Percentiles rank a stretch among this genome's conserved stretches.
Conservation (phyloP, 2,113 vertebrate species). For the Caranx ignobilis region DNA sequence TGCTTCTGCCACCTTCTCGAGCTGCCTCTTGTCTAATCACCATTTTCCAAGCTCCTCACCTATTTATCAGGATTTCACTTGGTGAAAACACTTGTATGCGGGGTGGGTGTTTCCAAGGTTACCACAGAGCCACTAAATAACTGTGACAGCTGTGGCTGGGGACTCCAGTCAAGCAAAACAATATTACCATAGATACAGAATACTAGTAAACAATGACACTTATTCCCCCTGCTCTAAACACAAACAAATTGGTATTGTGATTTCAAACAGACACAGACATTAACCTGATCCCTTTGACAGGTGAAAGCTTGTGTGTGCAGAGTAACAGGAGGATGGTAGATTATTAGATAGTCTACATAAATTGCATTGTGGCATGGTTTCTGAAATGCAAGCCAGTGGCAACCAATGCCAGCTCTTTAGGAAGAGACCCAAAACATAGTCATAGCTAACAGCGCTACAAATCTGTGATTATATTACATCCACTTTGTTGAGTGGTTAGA, state of each 20-base stretch:
- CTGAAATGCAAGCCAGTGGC: conserved; percentile 24
- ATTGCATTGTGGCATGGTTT: conserved; percentile 16
- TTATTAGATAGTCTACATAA: conserved; percentile 31
- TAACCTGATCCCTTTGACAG: conserved; percentile 31
- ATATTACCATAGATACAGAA: conserved; percentile 71
- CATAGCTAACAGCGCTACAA: conserved; percentile 42
- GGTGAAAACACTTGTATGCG: conserved; percentile 69
- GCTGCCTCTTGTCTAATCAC: conserved; percentile 46
- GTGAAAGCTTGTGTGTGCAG: conserved; percentile 7
- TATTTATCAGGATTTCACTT: conserved; percentile 74
- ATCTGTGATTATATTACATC: conserved; percentile 61
- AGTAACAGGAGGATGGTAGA: conserved; percentile 20
- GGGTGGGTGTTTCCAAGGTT: conserved; percentile 81
- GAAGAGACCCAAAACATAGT: conserved; percentile 45
- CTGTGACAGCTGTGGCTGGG: conserved; percentile 78
- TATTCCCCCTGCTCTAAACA: conserved; percentile 47
- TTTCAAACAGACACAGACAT: conserved; percentile 28
- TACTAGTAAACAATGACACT: conserved; percentile 62
- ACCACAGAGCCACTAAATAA: conserved; percentile 78
- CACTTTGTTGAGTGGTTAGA: conserved; percentile 56
- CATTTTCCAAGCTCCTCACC: conserved; percentile 62
- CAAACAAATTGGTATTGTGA: conserved; percentile 55
- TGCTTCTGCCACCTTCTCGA: conserved; percentile 40
- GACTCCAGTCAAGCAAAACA: conserved; percentile 75
- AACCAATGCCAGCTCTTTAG: conserved; percentile 38